phyloP scores from a whole-genome alignment of 2,888 invertebrate genomes.

The Sicus ferrugineus region DNA sequence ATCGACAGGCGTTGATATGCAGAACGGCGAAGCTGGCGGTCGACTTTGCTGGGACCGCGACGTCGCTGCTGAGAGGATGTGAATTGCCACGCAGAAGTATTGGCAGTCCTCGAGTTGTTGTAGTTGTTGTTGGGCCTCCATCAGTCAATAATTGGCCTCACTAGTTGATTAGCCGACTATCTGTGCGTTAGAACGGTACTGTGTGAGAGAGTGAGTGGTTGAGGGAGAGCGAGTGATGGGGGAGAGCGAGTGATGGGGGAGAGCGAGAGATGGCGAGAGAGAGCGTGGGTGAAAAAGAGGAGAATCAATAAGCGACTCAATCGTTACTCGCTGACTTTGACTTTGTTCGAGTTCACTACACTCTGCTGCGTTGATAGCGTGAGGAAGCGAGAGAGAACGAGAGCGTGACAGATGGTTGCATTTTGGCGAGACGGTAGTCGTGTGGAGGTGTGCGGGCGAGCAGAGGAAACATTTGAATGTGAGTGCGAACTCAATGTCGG shows the following conservation, averaged over 20 bases:
- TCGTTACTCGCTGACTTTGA: conserved; percentile 10
- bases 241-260: too few relatives aligned
- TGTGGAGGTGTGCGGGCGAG: too few relatives aligned
- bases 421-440: too few relatives aligned
- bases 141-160: neutral
- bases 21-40: conserved; percentile 15
- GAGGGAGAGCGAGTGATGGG: too few relatives aligned
- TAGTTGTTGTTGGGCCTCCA: neutral
- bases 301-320: too few relatives aligned
- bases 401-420: neutral
- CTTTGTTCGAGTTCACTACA: conserved; percentile 10
- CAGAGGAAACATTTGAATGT: too few relatives aligned
- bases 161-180: neutral
- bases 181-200: too few relatives aligned
- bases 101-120: neutral
- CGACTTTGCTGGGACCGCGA: conserved; percentile 10
- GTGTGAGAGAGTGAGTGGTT: too few relatives aligned
- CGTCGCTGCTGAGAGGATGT: neutral
- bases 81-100: neutral
- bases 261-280: too few relatives aligned
- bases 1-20: conserved; percentile 28
- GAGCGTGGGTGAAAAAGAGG: too few relatives aligned
- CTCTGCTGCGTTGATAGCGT: neutral
- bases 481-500: conserved; percentile 12
- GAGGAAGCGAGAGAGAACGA: neutral